phyloP scores from a whole-genome alignment of 1,140 invertebrate genomes.

The Cepaea nemoralis region DNA sequence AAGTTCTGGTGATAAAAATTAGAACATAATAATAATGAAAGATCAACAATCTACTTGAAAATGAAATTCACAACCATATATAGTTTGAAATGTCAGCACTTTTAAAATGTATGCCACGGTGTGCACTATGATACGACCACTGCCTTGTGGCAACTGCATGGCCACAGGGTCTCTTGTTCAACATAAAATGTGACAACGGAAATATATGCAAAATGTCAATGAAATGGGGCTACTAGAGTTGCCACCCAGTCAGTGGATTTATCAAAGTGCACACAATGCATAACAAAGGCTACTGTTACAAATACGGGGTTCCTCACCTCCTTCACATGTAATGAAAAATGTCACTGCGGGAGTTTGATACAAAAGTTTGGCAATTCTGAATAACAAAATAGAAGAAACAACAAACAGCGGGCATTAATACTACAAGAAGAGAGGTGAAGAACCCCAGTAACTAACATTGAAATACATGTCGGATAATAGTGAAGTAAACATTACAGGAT shows the following conservation, averaged over 20 bases:
- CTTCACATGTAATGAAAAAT: background rate
- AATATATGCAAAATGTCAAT: too few relatives aligned
- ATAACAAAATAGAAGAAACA: background rate
- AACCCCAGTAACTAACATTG: background rate
- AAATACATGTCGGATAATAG: background rate
- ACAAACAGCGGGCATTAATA: background rate
- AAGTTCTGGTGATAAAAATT: background rate
- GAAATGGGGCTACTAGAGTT: background rate
- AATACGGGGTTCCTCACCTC: constrained; percentile 5
- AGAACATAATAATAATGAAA: background rate
- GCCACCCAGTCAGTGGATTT: background rate
- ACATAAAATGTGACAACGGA: too few relatives aligned
- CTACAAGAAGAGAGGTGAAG: background rate
- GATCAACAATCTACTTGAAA: background rate
- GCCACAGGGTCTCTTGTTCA: too few relatives aligned
- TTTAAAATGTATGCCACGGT: background rate
- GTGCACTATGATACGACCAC: background rate
- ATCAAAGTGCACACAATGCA: constrained; percentile 11
- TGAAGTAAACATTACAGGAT: constrained; percentile 19
- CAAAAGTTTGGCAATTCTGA: background rate
- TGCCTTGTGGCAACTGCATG: background rate
- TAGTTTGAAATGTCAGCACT: constrained; percentile 32
- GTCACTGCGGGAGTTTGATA: background rate
- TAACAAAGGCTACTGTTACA: constrained; percentile 27
- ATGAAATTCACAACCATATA: constrained; percentile 40